phyloP scores from a whole-genome alignment of 2,113 vertebrate genomes.

The Mobula hypostoma region DNA sequence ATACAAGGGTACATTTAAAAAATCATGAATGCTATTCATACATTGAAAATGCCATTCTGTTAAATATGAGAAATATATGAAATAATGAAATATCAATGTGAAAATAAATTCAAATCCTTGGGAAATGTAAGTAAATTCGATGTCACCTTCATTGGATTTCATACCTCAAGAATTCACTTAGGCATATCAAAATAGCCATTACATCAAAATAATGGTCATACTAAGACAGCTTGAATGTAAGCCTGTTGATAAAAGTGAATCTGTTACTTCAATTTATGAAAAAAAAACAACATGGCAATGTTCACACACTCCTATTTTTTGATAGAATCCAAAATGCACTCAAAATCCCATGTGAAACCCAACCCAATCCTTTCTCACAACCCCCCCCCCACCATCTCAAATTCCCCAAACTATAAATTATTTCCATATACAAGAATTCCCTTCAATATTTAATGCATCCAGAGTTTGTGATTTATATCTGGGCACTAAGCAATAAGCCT shows the following conservation, averaged over 20 bases:
- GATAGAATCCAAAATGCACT: background rate
- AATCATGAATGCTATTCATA: background rate
- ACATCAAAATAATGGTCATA: background rate
- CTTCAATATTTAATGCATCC: conserved; percentile 15
- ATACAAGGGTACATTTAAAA: background rate
- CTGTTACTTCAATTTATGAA: background rate
- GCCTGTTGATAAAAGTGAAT: background rate
- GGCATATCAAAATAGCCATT: background rate
- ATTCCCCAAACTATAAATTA: conserved; percentile 7
- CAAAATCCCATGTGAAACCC: background rate
- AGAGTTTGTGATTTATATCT: conserved; percentile 3
- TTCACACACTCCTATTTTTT: background rate
- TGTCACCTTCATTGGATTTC: background rate
- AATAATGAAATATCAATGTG: background rate
- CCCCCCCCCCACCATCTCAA: too few species aligned
- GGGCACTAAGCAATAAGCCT: background rate
- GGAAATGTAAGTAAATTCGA: background rate
- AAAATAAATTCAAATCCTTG: background rate
- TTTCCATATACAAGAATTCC: background rate
- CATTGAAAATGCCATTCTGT: background rate
- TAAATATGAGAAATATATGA: background rate
- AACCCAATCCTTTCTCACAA: background rate
- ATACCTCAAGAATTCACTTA: background rate
- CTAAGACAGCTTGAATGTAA: background rate
- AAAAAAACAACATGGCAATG: background rate